Conservation (phyloP, 2,888 invertebrate genomes). For the Charanyca ferruginea region DNA sequence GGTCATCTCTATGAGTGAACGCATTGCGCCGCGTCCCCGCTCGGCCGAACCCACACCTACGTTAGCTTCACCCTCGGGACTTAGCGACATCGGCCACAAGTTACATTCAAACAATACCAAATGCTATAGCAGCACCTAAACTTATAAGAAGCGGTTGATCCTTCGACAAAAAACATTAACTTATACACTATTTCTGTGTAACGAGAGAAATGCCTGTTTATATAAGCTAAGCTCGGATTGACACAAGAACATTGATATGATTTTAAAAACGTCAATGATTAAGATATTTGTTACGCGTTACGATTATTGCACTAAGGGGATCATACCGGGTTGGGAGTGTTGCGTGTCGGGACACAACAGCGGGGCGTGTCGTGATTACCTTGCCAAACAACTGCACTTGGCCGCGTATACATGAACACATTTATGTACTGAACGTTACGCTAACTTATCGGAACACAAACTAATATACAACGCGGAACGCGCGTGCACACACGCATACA, state of each 20-base stretch:
- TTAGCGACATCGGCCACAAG: slow-evolving; percentile 86
- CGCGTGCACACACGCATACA: slow-evolving; percentile 42
- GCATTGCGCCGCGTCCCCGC: slow-evolving; percentile 71
- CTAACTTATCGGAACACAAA: slow-evolving; percentile 67
- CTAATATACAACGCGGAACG: slow-evolving; percentile 62
- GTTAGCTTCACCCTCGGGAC: slow-evolving; percentile 82
- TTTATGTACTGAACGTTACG: slow-evolving; percentile 65
- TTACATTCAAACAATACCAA: slow-evolving; percentile 73
- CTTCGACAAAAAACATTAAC: slow-evolving; percentile 63
- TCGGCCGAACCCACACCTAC: slow-evolving; percentile 75
- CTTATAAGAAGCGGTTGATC: slow-evolving; percentile 72
- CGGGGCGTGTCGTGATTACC: slow-evolving; percentile 30
- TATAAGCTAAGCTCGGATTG: slow-evolving; percentile 67
- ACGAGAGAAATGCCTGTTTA: slow-evolving; percentile 59
- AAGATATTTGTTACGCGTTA: slow-evolving; percentile 51
- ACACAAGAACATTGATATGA: slow-evolving; percentile 66
- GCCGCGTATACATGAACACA: slow-evolving; percentile 68
- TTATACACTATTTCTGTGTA: slow-evolving; percentile 64
- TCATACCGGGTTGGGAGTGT: slow-evolving; percentile 36
- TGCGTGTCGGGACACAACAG: slow-evolving; percentile 30
- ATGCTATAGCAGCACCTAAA: slow-evolving; percentile 82
- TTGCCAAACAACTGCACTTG: slow-evolving; percentile 46
- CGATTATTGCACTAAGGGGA: slow-evolving; percentile 58
- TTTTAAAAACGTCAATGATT: slow-evolving; percentile 56
- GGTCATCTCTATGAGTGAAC: slow-evolving; percentile 68